These are phyloP conservation scores for Hydropotes inermis DNA, from an alignment of 2,113 vertebrate genomes.

Conservation along the genomic window DNA sequence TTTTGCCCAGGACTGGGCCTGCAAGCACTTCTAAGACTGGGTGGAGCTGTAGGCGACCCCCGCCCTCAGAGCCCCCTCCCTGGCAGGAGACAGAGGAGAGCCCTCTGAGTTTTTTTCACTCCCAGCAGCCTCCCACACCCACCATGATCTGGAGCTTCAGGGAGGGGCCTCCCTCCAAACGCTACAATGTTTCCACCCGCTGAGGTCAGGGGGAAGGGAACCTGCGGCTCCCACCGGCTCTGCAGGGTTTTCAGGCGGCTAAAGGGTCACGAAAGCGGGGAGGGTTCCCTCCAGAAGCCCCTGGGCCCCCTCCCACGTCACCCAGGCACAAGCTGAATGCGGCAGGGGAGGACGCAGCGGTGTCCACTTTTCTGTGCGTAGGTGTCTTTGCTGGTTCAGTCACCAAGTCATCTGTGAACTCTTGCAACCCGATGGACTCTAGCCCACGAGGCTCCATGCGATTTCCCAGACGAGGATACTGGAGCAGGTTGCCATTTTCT, in stretches of 20 bases:
- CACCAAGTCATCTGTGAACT: neutral
- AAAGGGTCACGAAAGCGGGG: neutral
- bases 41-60: neutral
- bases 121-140: neutral
- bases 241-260: neutral
- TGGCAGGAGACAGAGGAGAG: neutral
- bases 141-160: neutral
- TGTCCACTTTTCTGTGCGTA: fast-evolving
- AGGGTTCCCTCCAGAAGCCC: neutral
- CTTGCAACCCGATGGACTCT: neutral
- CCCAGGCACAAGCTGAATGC: neutral
- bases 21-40: neutral
- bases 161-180: neutral
- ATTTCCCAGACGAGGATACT: neutral
- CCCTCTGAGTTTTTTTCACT: neutral
- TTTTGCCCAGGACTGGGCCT: neutral
- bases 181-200: neutral
- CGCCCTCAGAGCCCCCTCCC: neutral
- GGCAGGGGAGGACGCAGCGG: neutral
- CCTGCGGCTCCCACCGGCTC: fast-evolving
- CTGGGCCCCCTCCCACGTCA: neutral
- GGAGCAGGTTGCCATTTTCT: neutral
- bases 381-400: neutral
- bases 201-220: neutral
- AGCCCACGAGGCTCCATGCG: neutral